Conservation (phyloP, 1,140 invertebrate species). For the Dreissena rostriformis region DNA sequence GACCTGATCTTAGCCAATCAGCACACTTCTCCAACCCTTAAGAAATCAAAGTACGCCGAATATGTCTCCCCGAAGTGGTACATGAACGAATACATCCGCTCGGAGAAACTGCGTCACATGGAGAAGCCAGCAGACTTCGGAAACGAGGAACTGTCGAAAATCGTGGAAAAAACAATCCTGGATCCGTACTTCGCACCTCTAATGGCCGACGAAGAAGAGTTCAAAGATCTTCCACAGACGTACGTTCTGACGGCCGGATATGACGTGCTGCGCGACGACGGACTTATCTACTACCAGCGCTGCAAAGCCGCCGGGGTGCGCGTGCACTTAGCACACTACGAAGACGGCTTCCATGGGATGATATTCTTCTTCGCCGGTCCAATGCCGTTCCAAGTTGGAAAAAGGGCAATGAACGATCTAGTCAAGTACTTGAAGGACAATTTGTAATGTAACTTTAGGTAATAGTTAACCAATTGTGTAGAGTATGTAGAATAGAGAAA, state of each 20-base stretch:
- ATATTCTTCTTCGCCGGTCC: conserved; percentile 69
- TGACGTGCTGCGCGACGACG: conserved; percentile 74
- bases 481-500: too few species aligned
- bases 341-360: conserved; percentile 71
- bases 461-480: too few species aligned
- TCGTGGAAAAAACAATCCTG: conserved; percentile 62
- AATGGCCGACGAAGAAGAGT: conserved; percentile 63
- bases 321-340: conserved; percentile 68
- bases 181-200: conserved; percentile 70
- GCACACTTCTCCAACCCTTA: conserved; percentile 67
- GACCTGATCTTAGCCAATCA: conserved; percentile 67
- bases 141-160: conserved; percentile 60
- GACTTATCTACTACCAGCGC: conserved; percentile 67
- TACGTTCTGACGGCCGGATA: conserved; percentile 72
- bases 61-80: conserved; percentile 63
- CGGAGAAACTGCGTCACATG: conserved; percentile 58
- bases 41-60: conserved; percentile 66
- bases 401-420: conserved; percentile 66
- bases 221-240: conserved; percentile 61
- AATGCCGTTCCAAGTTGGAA: conserved; percentile 67
- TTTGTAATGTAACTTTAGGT: conserved; percentile 17
- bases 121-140: conserved; percentile 64
- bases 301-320: conserved; percentile 65
- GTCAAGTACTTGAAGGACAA: conserved; percentile 61
- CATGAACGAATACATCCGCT: conserved; percentile 68